Base-by-base conservation (phyloP, 1,140 invertebrate genomes). In the Vanessa atalanta region DNA sequence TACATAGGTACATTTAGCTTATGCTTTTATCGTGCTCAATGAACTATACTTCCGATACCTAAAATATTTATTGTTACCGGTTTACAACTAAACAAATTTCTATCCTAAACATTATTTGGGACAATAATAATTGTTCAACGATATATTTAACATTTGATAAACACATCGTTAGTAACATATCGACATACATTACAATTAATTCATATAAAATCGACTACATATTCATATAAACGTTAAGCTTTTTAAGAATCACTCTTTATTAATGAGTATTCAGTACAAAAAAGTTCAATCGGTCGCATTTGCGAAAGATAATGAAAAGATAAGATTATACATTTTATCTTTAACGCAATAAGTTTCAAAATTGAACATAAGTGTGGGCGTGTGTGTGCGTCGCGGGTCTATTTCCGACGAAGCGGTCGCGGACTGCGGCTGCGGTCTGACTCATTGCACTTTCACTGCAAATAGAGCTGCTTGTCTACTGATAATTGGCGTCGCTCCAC, bases 401-500 rank as follows among this genome's bases (percentile, higher is more conserved):
- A 86, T 87, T 87, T 87, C 84, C 76, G 79, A 81, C 61, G 68
- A 53, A 16, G 55, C 65, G 57, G 55, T 61, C 67, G 73, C 65
- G 47, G 26, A 63, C 72, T 48, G 76, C 64, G 76, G 76, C 76
- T 88, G 87, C 73, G 63, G 73, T 73, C 76, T 89, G 88, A 88
- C 85, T 89, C 88, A 88, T 72, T 88, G 86, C 86, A 88, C 86
- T 90, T 88, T 90, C 88, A 87, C 85, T 90, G 81, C 82, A 88
- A 87, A 85, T 88, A 89, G 77, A 81, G 75, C 76, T 77, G 79
- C 74, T 80, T 75, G 82, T 89, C 86, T 88, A 72, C 73, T 65
- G 77, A 81, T 83, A 79, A 82, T 83, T 83, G 80, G 78, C 79
- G 79, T 74, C 74, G 82, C 72, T 81, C 71, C 80, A 82, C 55